These are phyloP conservation scores for Onychostoma macrolepis DNA, from an alignment of 2,113 vertebrate genomes.

Conservation along the genomic window DNA sequence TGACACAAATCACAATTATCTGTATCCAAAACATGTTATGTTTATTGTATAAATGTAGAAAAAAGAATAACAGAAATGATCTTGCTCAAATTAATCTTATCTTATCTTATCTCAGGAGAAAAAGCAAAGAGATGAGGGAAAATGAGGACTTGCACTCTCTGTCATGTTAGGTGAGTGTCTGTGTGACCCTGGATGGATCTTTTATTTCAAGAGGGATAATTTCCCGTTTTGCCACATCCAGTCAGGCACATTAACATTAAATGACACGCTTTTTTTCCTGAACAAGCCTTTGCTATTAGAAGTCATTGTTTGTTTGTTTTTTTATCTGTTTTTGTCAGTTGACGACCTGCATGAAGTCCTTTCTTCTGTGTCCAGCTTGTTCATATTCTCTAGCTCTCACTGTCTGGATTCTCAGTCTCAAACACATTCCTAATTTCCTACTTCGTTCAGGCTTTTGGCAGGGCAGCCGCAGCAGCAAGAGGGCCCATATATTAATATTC, in stretches of 20 bases:
- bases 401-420: background rate
- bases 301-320: background rate
- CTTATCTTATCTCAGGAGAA: background rate
- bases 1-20: background rate
- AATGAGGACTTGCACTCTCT: background rate
- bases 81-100: background rate
- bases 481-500: constrained; percentile 3
- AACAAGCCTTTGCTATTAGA: background rate
- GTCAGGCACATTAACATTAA: background rate
- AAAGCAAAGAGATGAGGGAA: background rate
- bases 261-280: background rate
- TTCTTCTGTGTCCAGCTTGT: background rate
- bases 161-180: background rate
- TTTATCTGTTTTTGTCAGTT: background rate
- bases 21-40: background rate
- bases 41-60: background rate
- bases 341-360: background rate
- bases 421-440: constrained; percentile 62
- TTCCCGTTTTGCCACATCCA: background rate
- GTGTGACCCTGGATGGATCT: background rate
- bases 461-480: constrained; percentile 65
- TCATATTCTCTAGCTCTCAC: background rate
- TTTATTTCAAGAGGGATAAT: background rate
- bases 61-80: background rate
- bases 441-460: constrained; percentile 69